Percentiles rank a stretch among this genome's conserved stretches.
phyloP scores from a whole-genome alignment of 2,888 invertebrate species.

The Andrena trimmerana region DNA sequence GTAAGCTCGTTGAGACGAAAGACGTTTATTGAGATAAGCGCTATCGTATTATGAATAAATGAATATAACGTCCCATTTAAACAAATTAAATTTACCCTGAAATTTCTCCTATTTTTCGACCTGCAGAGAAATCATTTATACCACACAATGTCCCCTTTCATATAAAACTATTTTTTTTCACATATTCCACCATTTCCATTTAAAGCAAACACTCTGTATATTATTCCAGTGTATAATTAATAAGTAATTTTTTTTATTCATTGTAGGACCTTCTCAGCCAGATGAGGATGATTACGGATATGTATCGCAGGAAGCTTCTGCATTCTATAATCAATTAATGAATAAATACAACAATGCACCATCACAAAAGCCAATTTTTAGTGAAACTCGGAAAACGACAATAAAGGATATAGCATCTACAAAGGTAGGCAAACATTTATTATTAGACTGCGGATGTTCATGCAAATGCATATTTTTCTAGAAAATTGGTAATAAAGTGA shows the following conservation, averaged over 20 bases:
- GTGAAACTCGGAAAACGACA: constrained; percentile 86
- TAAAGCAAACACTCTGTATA: background rate
- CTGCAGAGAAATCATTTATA: no score
- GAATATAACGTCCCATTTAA: no score
- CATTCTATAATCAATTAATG: constrained; percentile 93
- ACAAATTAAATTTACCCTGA: no score
- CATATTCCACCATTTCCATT: no score
- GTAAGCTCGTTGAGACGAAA: no score
- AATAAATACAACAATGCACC: constrained; percentile 92
- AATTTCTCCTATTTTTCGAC: no score
- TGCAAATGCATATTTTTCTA: no score
- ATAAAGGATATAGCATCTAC: constrained; percentile 86
- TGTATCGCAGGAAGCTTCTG: constrained; percentile 93
- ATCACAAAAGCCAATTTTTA: constrained; percentile 89
- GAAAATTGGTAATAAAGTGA: no score
- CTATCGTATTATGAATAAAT: no score
- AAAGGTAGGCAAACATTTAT: constrained; percentile 78
- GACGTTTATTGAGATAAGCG: no score
- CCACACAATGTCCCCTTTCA: no score
- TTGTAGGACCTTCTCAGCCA: constrained; percentile 89
- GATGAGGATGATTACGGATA: constrained; percentile 97
- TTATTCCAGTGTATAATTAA: background rate
- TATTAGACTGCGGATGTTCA: background rate
- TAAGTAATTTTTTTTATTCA: background rate
- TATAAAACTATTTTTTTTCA: no score